Evolutionary conservation across 2,113 vertebrate genomes (phyloP).

Genomic region (Muscicapa adusta): DNA sequence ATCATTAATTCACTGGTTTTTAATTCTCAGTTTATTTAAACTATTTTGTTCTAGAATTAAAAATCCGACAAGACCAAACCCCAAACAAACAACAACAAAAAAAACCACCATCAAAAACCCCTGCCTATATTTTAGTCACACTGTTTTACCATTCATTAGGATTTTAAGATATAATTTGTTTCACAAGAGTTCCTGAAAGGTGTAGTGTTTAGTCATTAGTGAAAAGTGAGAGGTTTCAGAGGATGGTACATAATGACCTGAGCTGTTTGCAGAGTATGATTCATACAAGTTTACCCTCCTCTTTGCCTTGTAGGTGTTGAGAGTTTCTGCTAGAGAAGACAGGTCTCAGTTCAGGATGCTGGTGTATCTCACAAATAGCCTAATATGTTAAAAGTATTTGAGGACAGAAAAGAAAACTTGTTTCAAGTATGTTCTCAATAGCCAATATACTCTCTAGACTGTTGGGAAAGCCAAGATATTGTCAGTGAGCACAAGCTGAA

Average conservation of each 20-base stretch:
- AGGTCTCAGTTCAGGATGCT: not conserved
- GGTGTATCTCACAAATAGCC: not conserved
- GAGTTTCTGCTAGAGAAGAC: not conserved
- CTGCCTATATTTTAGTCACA: not conserved
- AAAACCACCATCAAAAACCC: fast-evolving
- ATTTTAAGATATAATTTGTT: not conserved
- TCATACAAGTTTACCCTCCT: not conserved
- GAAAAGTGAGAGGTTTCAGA: not conserved
- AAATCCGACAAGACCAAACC: not conserved
- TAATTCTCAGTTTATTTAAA: not conserved
- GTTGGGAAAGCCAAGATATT: not conserved
- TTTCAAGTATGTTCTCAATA: not conserved
- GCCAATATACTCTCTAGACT: not conserved
- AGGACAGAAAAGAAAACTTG: not conserved
- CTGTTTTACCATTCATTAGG: not conserved
- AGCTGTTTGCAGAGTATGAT: not conserved
- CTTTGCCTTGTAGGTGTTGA: not conserved
- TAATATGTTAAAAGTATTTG: not conserved
- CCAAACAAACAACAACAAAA: not conserved
- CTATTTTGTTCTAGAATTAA: not conserved
- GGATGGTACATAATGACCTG: not conserved
- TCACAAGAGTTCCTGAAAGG: not conserved
- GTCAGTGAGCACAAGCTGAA: not conserved
- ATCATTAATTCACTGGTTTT: not conserved
- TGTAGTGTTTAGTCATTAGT: not conserved